Conservation (phyloP, 2,797 vertebrate species). For the Pteronotus mesoamericanus region DNA sequence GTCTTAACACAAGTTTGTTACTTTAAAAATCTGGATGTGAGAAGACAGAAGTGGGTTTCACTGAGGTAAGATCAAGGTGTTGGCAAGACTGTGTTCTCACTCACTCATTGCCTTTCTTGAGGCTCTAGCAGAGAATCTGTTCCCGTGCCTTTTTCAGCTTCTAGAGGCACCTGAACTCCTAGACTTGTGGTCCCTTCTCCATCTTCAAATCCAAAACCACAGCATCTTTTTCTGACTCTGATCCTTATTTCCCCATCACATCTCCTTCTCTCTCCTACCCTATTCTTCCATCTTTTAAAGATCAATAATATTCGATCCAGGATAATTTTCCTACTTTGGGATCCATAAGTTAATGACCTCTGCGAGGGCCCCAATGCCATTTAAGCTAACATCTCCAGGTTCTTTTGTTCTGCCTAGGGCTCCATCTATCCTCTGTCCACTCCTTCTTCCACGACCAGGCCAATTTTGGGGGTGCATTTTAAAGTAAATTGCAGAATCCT, state of each 20-base stretch:
- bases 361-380: not conserved
- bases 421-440: too few relatives aligned
- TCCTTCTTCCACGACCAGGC: not conserved
- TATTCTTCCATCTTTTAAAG: not conserved
- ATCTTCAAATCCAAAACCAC: not conserved
- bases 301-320: not conserved
- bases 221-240: not conserved
- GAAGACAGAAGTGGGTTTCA: not conserved
- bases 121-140: rapidly evolving
- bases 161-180: not conserved
- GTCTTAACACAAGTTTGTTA: not conserved
- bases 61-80: not conserved
- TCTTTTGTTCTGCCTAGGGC: not conserved
- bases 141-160: not conserved
- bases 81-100: not conserved
- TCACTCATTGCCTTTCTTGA: not conserved
- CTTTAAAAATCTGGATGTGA: not conserved
- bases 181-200: not conserved
- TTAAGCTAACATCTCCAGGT: not conserved
- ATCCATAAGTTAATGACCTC: not conserved
- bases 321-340: not conserved
- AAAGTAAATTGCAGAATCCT: not conserved
- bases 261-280: not conserved
- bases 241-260: not conserved
- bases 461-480: not conserved